A percentile compares a stretch with the other conserved stretches of the same genome.
Conservation (phyloP, 2,888 invertebrate species). For the Cosmia pyralina region DNA sequence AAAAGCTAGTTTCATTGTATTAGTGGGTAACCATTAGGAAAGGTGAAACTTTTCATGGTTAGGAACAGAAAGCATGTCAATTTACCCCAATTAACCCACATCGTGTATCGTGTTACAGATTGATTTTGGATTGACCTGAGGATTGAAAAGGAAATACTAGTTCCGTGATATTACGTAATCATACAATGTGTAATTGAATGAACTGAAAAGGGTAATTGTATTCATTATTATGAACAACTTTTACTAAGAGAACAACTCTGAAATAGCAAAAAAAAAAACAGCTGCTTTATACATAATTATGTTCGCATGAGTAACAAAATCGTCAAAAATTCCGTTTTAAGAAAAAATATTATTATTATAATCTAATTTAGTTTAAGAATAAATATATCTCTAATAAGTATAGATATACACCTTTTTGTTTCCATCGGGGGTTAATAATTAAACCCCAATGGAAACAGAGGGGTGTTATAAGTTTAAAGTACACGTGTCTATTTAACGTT, state of each 20-base stretch:
- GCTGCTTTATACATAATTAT: too few species aligned
- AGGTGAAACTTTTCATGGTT: not conserved
- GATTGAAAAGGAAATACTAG: not conserved
- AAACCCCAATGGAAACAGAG: too few species aligned
- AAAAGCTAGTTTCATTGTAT: too few species aligned
- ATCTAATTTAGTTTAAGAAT: too few species aligned
- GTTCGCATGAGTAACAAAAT: too few species aligned
- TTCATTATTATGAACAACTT: not conserved
- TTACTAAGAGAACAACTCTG: not conserved
- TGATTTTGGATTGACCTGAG: not conserved
- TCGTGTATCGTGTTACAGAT: not conserved
- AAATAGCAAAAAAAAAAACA: not conserved
- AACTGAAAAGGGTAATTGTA: not conserved
- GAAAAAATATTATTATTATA: too few species aligned
- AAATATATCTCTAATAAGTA: too few species aligned
- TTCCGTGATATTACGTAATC: not conserved
- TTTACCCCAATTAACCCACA: not conserved
- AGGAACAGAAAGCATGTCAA: not conserved
- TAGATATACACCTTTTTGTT: too few species aligned
- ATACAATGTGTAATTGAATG: not conserved
- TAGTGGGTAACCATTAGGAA: not conserved
- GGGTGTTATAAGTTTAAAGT: too few species aligned
- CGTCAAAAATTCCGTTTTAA: too few species aligned
- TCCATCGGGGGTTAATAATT: too few species aligned
- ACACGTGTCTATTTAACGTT: too few species aligned